phyloP scores from a whole-genome alignment of 2,888 invertebrate species.

The Latrodectus hesperus region DNA sequence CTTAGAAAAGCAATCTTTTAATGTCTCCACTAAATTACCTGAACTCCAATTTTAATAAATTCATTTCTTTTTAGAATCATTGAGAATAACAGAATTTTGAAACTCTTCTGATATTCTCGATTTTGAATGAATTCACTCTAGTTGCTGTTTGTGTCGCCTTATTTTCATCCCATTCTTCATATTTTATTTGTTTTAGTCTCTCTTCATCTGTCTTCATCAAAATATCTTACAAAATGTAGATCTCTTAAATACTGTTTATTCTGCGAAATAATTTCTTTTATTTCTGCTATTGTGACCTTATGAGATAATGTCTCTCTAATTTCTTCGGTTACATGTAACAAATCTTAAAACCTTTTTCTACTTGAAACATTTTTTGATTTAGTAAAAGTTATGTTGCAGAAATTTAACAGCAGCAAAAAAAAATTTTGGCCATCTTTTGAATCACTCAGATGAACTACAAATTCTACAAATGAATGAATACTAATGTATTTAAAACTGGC shows the following conservation, averaged over 20 bases:
- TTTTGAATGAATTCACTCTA: not conserved
- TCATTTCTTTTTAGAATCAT: not conserved
- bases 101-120: not conserved
- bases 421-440: not conserved
- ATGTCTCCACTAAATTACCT: not conserved
- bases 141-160: not conserved
- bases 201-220: not conserved
- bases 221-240: not conserved
- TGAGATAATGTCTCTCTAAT: not conserved
- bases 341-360: not conserved
- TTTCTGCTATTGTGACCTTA: not conserved
- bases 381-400: not conserved
- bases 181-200: not conserved
- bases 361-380: not conserved
- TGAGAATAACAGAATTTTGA: not conserved
- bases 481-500: not conserved
- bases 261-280: not conserved
- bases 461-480: not conserved
- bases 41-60: not conserved
- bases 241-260: not conserved
- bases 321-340: not conserved
- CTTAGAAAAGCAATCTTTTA: conserved; percentile 37
- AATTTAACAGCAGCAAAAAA: not conserved
- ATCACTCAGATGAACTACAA: not conserved
- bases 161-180: not conserved